Evolutionary conservation across 2,888 invertebrate genomes (phyloP).

Genomic region (Micoletzkya japonica): DNA sequence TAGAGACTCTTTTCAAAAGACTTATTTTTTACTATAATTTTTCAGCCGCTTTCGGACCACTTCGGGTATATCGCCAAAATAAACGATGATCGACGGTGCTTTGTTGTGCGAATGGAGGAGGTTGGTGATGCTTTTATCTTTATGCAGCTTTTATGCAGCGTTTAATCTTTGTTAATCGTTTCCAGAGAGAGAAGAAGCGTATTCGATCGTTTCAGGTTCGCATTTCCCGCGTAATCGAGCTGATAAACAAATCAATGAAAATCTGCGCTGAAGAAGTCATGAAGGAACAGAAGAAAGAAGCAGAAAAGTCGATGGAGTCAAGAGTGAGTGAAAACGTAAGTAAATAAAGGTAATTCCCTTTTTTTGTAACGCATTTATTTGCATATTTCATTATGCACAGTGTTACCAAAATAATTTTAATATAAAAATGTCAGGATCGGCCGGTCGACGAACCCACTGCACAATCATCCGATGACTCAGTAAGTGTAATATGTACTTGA

Average conservation of each 20-base stretch:
- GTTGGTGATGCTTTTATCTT: not conserved
- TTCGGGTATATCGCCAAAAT: conserved; percentile 41
- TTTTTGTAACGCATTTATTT: not conserved
- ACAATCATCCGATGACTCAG: too few species aligned
- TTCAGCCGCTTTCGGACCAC: conserved; percentile 21
- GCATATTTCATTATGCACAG: not conserved
- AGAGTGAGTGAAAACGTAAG: not conserved
- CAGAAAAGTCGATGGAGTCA: conserved; percentile 20
- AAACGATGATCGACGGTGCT: conserved; percentile 32
- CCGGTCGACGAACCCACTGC: too few species aligned
- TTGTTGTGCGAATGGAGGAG: conserved; percentile 33
- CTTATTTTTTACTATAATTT: not conserved
- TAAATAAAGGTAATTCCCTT: not conserved
- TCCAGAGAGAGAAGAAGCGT: not conserved
- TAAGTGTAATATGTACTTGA: too few species aligned
- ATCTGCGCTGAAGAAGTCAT: not conserved
- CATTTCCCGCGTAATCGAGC: conserved; percentile 12
- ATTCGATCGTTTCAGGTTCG: conserved; percentile 5
- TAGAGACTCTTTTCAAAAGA: not conserved
- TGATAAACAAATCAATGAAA: conserved; percentile 17
- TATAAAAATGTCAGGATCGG: too few species aligned
- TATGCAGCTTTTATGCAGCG: not conserved
- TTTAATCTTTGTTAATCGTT: not conserved
- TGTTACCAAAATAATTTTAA: not conserved
- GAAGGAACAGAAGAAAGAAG: not conserved